Conservation (phyloP, 2,888 invertebrate species). For the Dasysyrphus tricinctus region DNA sequence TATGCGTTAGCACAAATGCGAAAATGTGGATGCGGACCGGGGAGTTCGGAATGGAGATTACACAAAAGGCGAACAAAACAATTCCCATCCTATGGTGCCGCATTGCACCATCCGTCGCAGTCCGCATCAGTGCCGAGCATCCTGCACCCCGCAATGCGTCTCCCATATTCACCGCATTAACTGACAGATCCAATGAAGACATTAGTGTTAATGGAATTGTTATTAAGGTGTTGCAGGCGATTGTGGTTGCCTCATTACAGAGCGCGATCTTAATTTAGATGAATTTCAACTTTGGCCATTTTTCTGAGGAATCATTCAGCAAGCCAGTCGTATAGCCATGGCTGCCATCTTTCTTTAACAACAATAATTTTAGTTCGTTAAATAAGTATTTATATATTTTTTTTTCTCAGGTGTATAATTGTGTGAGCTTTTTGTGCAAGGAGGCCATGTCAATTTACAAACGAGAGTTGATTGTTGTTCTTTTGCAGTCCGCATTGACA, state of each 20-base stretch:
- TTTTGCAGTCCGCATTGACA: neutral
- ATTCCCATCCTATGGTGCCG: conserved; percentile 55
- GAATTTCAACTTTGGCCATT: conserved; percentile 67
- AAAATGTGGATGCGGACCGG: neutral
- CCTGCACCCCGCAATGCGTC: neutral
- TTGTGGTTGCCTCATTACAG: conserved; percentile 75
- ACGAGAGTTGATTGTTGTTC: conserved; percentile 6
- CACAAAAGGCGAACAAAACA: conserved; percentile 53
- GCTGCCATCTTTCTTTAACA: conserved; percentile 32
- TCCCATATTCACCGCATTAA: conserved; percentile 64
- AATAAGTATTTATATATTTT: conserved; percentile 4
- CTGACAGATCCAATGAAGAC: conserved; percentile 84
- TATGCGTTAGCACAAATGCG: conserved; percentile 1
- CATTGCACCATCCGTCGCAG: conserved; percentile 24
- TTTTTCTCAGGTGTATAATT: neutral
- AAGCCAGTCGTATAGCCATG: neutral
- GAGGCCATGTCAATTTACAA: conserved; percentile 13
- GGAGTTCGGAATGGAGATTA: neutral
- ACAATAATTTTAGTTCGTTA: neutral
- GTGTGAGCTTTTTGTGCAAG: conserved; percentile 19
- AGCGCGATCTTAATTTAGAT: conserved; percentile 74
- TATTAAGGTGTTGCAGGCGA: conserved; percentile 81
- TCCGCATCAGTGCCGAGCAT: neutral
- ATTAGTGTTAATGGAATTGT: conserved; percentile 84
- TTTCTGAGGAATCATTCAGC: conserved; percentile 60